A percentile compares a stretch with the other conserved stretches of the same genome.
phyloP scores from a whole-genome alignment of 2,113 vertebrate genomes.

The Centropus bengalensis region DNA sequence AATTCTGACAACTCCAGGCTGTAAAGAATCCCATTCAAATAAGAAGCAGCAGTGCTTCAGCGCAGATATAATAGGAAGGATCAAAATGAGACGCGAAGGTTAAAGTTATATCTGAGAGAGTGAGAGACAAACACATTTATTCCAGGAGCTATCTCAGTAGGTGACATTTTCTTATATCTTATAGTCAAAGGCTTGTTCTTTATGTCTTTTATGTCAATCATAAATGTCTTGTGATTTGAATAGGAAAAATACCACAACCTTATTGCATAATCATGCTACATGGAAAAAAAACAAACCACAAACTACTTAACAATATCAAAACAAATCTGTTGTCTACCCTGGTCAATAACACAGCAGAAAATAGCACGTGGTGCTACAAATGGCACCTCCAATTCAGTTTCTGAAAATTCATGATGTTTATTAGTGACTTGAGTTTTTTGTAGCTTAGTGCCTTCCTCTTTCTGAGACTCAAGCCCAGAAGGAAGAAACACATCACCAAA shows the following conservation, averaged over 20 bases:
- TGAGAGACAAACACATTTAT: neutral
- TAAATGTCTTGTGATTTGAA: neutral
- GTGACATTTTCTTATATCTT: neutral
- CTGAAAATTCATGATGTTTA: neutral
- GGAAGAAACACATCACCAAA: rapidly evolving
- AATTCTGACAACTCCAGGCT: neutral
- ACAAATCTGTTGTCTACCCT: neutral
- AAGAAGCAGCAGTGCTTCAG: neutral
- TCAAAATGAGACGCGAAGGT: neutral
- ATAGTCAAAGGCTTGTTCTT: neutral
- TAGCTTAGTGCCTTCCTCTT: neutral
- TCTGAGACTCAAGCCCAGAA: neutral
- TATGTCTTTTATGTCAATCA: neutral
- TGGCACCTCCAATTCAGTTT: rapidly evolving
- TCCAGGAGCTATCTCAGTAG: neutral
- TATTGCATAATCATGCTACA: neutral
- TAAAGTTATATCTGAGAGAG: neutral
- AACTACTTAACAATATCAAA: neutral
- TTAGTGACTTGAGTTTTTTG: neutral
- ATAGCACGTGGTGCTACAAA: neutral
- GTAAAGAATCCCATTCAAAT: neutral
- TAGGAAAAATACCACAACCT: neutral
- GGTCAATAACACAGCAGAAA: neutral
- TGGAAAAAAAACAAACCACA: neutral
- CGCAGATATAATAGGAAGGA: neutral